Conservation (phyloP, 1,140 invertebrate genomes). For the Latrodectus geometricus region DNA sequence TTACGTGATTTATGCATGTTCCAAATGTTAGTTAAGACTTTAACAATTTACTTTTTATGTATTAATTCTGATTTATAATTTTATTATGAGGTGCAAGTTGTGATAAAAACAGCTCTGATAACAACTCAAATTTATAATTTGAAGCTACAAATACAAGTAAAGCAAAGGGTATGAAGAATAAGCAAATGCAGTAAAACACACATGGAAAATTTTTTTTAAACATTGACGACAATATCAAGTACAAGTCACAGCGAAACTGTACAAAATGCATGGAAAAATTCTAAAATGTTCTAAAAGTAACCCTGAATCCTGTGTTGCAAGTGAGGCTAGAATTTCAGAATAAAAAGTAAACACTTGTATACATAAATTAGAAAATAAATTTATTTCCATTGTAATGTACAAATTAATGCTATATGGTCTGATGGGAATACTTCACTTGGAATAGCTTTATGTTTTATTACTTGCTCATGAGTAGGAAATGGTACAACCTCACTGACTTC, state of each 20-base stretch:
- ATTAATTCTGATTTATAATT: no score
- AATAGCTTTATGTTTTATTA: conserved; percentile 78
- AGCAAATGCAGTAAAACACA: no score
- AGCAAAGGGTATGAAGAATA: not conserved
- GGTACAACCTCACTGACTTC: conserved; percentile 74
- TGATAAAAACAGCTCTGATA: no score
- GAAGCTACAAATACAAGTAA: not conserved
- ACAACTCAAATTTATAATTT: not conserved
- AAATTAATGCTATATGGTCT: conserved; percentile 89
- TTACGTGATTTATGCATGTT: no score
- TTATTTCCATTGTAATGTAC: conserved; percentile 78
- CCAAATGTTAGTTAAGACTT: no score
- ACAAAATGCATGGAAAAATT: not conserved
- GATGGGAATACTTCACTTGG: conserved; percentile 90
- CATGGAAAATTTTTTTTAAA: no score
- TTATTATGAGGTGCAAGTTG: no score
- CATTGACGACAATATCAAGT: no score
- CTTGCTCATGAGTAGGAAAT: conserved; percentile 80
- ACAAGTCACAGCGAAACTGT: no score
- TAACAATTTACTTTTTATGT: no score
- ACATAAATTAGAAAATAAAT: not conserved
- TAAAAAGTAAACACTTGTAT: not conserved
- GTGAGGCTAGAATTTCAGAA: not conserved
- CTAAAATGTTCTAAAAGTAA: not conserved
- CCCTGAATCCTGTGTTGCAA: not conserved